These are phyloP conservation scores for Porphyrio hochstetteri DNA, from an alignment of 2,113 vertebrate genomes.

Conservation along the genomic window DNA sequence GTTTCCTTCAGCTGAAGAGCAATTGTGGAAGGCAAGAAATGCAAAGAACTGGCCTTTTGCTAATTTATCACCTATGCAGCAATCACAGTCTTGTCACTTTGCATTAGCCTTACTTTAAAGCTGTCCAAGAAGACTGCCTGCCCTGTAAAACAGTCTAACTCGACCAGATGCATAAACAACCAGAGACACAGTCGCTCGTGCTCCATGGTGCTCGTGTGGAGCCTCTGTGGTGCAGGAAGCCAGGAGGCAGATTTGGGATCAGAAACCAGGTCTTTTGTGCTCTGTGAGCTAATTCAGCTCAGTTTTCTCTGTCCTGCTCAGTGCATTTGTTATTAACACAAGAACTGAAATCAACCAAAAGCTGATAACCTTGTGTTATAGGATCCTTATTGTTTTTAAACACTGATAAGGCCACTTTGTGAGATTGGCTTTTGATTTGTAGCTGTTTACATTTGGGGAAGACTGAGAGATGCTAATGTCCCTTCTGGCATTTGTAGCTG, in stretches of 20 bases:
- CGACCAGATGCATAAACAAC: background rate
- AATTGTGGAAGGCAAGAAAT: background rate
- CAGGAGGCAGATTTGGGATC: background rate
- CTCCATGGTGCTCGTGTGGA: background rate
- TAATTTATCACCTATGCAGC: background rate
- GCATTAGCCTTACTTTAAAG: background rate
- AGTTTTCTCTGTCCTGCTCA: background rate
- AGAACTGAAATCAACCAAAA: background rate
- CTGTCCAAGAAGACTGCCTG: background rate
- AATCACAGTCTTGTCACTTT: background rate
- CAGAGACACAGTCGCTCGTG: background rate
- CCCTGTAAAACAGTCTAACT: background rate
- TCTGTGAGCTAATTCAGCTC: background rate
- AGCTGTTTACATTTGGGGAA: slow-evolving; percentile 6
- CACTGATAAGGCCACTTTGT: background rate
- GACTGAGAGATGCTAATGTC: slow-evolving; percentile 2
- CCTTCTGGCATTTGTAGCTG: slow-evolving; percentile 5
- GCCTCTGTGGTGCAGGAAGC: background rate
- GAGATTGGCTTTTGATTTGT: slow-evolving; percentile 39
- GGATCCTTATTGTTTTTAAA: slow-evolving; percentile 10
- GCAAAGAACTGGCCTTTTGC: background rate
- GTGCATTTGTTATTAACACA: background rate
- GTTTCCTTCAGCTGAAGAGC: background rate
- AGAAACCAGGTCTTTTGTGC: background rate
- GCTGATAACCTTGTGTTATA: background rate